Evolutionary conservation across 2,797 vertebrate genomes (phyloP).

Genomic region (Chelon auratus): DNA sequence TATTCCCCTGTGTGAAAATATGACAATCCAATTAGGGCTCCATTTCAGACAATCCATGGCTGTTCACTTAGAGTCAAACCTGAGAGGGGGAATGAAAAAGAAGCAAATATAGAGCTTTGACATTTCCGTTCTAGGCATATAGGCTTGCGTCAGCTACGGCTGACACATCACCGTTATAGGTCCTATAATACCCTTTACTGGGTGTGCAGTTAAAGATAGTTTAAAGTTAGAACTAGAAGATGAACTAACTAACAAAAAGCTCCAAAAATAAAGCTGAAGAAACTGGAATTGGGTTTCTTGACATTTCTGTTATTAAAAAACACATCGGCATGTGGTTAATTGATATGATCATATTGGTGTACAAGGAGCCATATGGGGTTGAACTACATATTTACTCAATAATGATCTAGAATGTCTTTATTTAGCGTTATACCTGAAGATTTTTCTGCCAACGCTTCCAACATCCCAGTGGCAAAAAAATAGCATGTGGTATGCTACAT

Average conservation of each 20-base stretch:
- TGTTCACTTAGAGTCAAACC: conserved; percentile 38
- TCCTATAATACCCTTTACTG: conserved; percentile 10
- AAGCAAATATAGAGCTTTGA: conserved; percentile 23
- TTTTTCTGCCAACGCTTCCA: too few species aligned
- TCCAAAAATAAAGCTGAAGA: not conserved
- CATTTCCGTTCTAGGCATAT: conserved; percentile 38
- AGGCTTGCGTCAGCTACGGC: conserved; percentile 11
- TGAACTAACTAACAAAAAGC: not conserved
- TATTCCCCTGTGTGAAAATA: conserved; percentile 68
- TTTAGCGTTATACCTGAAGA: too few species aligned
- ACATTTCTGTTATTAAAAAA: too few species aligned
- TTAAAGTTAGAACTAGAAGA: not conserved
- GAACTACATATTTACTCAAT: too few species aligned
- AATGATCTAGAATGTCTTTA: too few species aligned
- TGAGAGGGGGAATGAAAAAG: conserved; percentile 31
- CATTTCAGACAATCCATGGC: conserved; percentile 50
- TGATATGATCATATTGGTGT: too few species aligned
- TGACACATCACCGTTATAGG: conserved; percentile 33
- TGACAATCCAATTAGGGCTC: conserved; percentile 79
- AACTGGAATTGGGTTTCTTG: too few species aligned
- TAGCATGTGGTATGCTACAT: too few species aligned
- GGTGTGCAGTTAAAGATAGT: conserved; percentile 26
- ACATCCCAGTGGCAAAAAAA: too few species aligned
- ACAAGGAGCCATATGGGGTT: too few species aligned
- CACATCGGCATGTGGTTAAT: too few species aligned